phyloP scores from a whole-genome alignment of 1,140 invertebrate genomes.

The Nebria ingens region DNA sequence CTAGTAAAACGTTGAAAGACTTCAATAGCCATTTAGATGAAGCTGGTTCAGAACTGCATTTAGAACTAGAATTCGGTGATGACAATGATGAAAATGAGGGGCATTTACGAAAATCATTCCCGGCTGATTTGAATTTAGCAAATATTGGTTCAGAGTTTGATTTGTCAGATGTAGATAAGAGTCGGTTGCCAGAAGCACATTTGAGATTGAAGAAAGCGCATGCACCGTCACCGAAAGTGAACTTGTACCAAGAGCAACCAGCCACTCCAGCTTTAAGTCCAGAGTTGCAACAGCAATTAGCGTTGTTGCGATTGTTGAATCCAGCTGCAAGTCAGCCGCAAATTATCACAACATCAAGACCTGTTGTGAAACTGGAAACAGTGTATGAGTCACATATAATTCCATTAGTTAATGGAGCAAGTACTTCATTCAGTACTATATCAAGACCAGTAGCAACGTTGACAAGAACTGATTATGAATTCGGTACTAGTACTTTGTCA shows the following conservation, averaged over 20 bases:
- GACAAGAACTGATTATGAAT: slow-evolving; percentile 63
- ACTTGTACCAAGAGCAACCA: slow-evolving; percentile 26
- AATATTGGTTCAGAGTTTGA: slow-evolving; percentile 59
- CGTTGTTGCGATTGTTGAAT: slow-evolving; percentile 60
- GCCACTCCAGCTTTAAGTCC: slow-evolving; percentile 45
- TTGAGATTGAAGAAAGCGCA: slow-evolving; percentile 48
- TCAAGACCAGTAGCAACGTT: slow-evolving; percentile 62
- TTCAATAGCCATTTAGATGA: slow-evolving; percentile 78
- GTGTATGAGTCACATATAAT: slow-evolving; percentile 72
- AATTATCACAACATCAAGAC: slow-evolving; percentile 65
- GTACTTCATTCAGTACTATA: slow-evolving; percentile 63
- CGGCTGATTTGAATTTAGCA: slow-evolving; percentile 52
- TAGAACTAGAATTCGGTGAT: slow-evolving; percentile 75
- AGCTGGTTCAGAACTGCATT: slow-evolving; percentile 75
- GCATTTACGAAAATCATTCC: slow-evolving; percentile 42
- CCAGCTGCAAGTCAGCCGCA: slow-evolving; percentile 47
- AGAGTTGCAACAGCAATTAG: slow-evolving; percentile 62
- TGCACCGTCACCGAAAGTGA: slow-evolving; percentile 38
- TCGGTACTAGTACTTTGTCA: slow-evolving; percentile 58
- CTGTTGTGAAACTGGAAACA: slow-evolving; percentile 62
- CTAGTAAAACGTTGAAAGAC: slow-evolving; percentile 77
- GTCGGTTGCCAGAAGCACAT: slow-evolving; percentile 40
- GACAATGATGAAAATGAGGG: slow-evolving; percentile 57
- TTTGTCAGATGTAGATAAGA: slow-evolving; percentile 55
- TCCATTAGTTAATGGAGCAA: slow-evolving; percentile 61